A percentile compares a stretch with the other conserved stretches of the same genome.
Conservation (phyloP, 2,113 vertebrate species). For the Rana temporaria region DNA sequence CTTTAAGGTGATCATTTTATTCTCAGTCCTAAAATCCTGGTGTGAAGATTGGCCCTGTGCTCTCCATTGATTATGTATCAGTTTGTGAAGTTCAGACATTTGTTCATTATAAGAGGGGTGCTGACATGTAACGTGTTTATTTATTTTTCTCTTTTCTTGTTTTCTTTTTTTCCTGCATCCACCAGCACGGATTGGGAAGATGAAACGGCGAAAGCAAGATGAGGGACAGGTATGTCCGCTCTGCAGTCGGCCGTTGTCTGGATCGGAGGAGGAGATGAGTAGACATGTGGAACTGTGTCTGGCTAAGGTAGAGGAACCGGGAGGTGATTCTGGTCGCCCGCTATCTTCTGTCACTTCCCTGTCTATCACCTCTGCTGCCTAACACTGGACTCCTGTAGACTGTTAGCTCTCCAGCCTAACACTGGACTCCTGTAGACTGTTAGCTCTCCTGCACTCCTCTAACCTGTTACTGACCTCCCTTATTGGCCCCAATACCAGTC, state of each 20-base stretch:
- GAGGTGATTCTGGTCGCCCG: constrained; percentile 55
- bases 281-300: constrained; percentile 99
- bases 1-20: too few relatives aligned
- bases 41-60: too few relatives aligned
- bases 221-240: constrained; percentile 99
- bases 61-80: too few relatives aligned
- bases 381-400: not conserved
- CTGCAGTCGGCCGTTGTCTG: constrained; percentile 95
- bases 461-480: too few relatives aligned
- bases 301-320: constrained; percentile 92
- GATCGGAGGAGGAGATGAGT: constrained; percentile 99
- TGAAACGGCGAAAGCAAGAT: constrained; percentile 99
- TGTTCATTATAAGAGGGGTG: not conserved
- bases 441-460: not conserved
- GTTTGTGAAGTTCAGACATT: constrained; percentile 65
- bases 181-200: constrained; percentile 97
- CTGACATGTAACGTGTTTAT: not conserved
- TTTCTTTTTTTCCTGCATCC: constrained; percentile 32
- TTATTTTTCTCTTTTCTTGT: not conserved
- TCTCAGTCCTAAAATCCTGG: too few relatives aligned
- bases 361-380: constrained; percentile 60
- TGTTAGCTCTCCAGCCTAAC: not conserved
- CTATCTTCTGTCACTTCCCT: constrained; percentile 49
- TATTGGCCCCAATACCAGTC: too few relatives aligned
- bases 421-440: not conserved